Conservation (phyloP, 1,140 invertebrate species). For the Pseudomyrmex concolor region DNA sequence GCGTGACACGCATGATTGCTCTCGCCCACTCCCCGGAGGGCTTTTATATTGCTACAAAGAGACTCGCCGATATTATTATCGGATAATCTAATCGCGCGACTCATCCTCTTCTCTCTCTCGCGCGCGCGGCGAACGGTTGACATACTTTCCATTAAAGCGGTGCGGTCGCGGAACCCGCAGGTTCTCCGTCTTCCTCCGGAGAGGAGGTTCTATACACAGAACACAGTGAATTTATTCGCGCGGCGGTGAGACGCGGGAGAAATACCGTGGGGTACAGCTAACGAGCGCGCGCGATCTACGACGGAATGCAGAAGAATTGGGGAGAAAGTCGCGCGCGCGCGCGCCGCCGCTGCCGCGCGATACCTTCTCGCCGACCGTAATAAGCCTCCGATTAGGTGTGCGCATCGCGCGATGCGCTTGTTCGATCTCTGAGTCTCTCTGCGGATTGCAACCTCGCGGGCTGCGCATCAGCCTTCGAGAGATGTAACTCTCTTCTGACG, state of each 20-base stretch:
- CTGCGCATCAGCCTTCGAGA: conserved; percentile 6
- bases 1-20: conserved; percentile 29
- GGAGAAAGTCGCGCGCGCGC: conserved; percentile 54
- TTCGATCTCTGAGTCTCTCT: neutral
- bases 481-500: conserved; percentile 33
- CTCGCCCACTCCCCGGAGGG: neutral
- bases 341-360: conserved; percentile 27
- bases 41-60: conserved; percentile 6
- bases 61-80: conserved; percentile 49
- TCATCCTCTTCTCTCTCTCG: conserved; percentile 18
- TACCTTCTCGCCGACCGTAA: conserved; percentile 34
- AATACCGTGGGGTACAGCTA: conserved; percentile 9
- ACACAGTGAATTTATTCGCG: conserved; percentile 4
- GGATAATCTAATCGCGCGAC: conserved; percentile 48
- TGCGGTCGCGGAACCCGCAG: conserved; percentile 37
- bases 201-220: neutral
- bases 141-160: conserved; percentile 61
- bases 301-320: conserved; percentile 53
- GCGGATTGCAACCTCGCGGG: conserved; percentile 29
- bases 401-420: neutral
- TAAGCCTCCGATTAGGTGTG: conserved; percentile 22
- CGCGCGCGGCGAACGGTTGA: conserved; percentile 32
- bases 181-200: neutral
- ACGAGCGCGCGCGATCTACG: conserved; percentile 55
- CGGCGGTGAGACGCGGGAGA: neutral